Conservation (phyloP, 1,140 invertebrate genomes). For the Sinonovacula constricta region DNA sequence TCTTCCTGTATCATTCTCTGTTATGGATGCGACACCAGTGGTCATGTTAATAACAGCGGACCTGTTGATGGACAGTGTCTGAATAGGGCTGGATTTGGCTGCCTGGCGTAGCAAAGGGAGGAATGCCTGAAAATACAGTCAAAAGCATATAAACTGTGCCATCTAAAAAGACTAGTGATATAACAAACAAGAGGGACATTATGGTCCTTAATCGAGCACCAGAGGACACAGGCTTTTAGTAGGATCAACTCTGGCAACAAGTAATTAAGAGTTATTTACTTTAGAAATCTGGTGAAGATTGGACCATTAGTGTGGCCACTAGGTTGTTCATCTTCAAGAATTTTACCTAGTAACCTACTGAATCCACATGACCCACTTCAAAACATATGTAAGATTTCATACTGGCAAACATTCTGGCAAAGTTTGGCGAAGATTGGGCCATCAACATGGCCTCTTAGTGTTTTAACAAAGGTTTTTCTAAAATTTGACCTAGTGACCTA, state of each 20-base stretch:
- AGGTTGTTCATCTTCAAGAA: too few relatives aligned
- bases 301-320: too few relatives aligned
- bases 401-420: too few relatives aligned
- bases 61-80: conserved; percentile 47
- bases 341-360: too few relatives aligned
- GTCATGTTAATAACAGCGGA: conserved; percentile 61
- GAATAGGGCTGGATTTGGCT: conserved; percentile 19
- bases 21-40: conserved; percentile 56
- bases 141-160: neutral
- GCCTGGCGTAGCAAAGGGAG: conserved; percentile 58
- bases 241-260: neutral
- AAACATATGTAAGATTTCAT: too few relatives aligned
- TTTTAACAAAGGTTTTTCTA: neutral
- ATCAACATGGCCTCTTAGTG: neutral
- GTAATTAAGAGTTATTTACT: too few relatives aligned
- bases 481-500: too few relatives aligned
- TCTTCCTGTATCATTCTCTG: conserved; percentile 49
- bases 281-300: too few relatives aligned
- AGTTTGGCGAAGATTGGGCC: too few relatives aligned
- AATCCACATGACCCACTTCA: too few relatives aligned
- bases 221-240: neutral
- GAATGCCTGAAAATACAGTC: conserved; percentile 46
- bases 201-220: neutral
- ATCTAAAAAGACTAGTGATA: neutral
- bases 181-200: neutral